phyloP scores from a whole-genome alignment of 2,797 vertebrate species.

The Thamnophis elegans region DNA sequence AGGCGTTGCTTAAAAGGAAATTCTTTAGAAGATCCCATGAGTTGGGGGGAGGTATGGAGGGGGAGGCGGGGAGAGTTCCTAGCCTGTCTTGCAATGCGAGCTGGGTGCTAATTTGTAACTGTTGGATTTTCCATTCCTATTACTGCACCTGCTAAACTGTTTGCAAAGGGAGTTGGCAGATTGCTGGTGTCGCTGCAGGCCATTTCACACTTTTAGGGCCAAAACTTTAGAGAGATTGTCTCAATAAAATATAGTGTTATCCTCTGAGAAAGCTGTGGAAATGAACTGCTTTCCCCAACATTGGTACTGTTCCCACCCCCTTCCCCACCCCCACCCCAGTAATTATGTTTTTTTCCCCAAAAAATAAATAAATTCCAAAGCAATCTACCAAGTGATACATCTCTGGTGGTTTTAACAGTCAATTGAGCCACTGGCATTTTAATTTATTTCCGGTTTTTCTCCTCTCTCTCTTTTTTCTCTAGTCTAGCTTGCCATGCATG shows the following conservation, averaged over 20 bases:
- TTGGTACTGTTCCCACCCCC: not conserved
- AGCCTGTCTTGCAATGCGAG: constrained; percentile 15
- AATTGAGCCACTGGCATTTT: constrained; percentile 3
- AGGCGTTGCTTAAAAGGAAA: constrained; percentile 33
- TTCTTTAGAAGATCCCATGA: constrained; percentile 34
- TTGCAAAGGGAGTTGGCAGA: constrained; percentile 33
- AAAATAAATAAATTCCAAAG: not conserved
- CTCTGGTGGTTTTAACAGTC: constrained; percentile 19
- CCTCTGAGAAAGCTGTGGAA: not conserved
- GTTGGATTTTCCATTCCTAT: constrained; percentile 32
- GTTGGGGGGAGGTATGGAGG: not conserved
- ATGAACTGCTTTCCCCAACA: constrained; percentile 6
- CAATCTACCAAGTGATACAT: constrained; percentile 11
- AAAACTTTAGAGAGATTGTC: constrained; percentile 25
- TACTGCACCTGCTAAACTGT: constrained; percentile 19
- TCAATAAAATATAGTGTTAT: constrained; percentile 23
- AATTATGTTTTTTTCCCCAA: not conserved
- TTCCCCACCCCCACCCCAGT: not conserved
- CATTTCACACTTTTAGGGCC: constrained; percentile 41
- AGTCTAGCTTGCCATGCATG: not conserved
- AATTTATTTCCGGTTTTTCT: not conserved
- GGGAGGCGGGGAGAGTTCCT: not conserved
- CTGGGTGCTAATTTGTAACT: constrained; percentile 37
- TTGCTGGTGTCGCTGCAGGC: constrained; percentile 31
- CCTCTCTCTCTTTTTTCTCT: not conserved